These are phyloP conservation scores for Stegastes partitus DNA, from an alignment of 2,113 vertebrate genomes.

Conservation along the genomic window DNA sequence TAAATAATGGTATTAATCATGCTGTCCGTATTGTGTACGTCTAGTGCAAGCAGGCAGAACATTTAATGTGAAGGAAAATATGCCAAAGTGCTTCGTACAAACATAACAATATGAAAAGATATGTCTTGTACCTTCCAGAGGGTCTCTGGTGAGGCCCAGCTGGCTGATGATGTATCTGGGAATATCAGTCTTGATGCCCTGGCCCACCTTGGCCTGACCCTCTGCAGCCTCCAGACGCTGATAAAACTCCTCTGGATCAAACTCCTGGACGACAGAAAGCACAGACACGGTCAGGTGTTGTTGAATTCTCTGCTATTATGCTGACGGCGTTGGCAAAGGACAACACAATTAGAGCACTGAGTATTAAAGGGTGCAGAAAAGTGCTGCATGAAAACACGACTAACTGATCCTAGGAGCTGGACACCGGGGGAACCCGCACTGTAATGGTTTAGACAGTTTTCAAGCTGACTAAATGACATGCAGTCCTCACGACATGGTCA, in stretches of 20 bases:
- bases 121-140: constrained; percentile 88
- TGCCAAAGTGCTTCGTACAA: too few relatives aligned
- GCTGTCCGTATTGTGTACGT: too few relatives aligned
- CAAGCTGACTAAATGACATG: background rate
- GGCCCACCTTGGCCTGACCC: constrained; percentile 92
- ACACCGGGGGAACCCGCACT: background rate
- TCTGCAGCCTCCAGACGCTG: constrained; percentile 94
- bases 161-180: constrained; percentile 95
- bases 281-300: background rate
- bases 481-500: background rate
- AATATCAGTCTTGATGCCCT: constrained; percentile 93
- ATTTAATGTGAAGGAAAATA: too few relatives aligned
- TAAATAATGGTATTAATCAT: too few relatives aligned
- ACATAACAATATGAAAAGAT: background rate
- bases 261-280: constrained; percentile 85
- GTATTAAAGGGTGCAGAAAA: background rate
- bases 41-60: too few relatives aligned
- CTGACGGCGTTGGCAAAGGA: background rate
- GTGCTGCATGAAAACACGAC: too few relatives aligned
- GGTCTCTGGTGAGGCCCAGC: constrained; percentile 92
- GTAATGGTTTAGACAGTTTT: background rate
- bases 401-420: too few relatives aligned
- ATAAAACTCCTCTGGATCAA: constrained; percentile 96
- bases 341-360: background rate
- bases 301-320: background rate